Conservation (phyloP, 1,140 invertebrate species). For the Diabrotica undecimpunctata region DNA sequence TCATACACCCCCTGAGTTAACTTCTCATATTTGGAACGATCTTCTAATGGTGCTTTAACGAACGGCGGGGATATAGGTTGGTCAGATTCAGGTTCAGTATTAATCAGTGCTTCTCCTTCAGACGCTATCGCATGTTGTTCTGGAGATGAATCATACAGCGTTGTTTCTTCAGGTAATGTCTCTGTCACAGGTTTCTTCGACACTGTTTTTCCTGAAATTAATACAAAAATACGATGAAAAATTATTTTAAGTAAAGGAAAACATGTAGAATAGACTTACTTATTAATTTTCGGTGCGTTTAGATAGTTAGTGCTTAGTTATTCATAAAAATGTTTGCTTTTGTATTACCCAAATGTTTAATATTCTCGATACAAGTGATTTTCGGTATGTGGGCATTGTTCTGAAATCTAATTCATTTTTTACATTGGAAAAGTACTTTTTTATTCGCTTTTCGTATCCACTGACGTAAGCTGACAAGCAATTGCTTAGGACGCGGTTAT, state of each 20-base stretch:
- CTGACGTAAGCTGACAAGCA: too few species aligned
- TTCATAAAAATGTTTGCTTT: too few species aligned
- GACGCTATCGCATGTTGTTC: constrained; percentile 27
- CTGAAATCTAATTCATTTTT: too few species aligned
- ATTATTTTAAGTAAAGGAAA: constrained; percentile 5
- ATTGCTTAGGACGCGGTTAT: too few species aligned
- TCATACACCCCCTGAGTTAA: constrained; percentile 58
- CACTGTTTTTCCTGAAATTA: constrained; percentile 17
- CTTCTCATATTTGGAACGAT: constrained; percentile 78
- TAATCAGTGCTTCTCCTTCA: constrained; percentile 39
- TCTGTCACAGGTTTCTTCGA: constrained; percentile 17
- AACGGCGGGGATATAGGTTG: constrained; percentile 53
- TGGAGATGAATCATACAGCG: constrained; percentile 15
- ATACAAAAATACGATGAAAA: background rate
- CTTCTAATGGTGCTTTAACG: constrained; percentile 63
- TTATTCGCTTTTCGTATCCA: too few species aligned
- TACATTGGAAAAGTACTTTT: too few species aligned
- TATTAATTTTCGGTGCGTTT: too few species aligned
- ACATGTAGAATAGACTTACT: too few species aligned
- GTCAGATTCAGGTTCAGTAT: constrained; percentile 39
- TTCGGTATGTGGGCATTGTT: too few species aligned
- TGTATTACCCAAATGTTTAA: too few species aligned
- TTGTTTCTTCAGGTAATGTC: constrained; percentile 24
- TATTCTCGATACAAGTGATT: too few species aligned
- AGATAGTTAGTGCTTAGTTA: too few species aligned